Base-by-base conservation (phyloP, 2,113 vertebrate species). In the Anthoscopus minutus region DNA sequence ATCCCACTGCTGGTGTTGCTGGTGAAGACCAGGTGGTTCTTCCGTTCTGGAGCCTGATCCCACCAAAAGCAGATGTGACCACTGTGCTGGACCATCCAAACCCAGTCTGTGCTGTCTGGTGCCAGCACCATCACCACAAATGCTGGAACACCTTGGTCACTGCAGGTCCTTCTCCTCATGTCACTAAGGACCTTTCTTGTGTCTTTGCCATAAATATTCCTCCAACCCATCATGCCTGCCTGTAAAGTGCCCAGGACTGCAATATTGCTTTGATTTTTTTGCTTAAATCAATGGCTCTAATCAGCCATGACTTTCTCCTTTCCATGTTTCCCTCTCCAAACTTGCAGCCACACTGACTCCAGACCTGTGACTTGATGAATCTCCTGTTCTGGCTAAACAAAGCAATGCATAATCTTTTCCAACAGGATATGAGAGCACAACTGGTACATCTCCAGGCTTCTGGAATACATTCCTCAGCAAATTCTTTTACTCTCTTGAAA, bases 401-500 rank as follows among this genome's bases (percentile, higher is more conserved):
- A 83, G n/a, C 58, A 37, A 81, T 40, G 31, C 11, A 50, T 54
- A 37, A 74, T 30, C 45, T 70, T 92, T 85, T 57, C 67, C 86
- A 82, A 66, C 54, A 79, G 89, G 81, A 81, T 79, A 6, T 51
- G 54, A 89, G 13, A 77, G 44, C 60, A 35, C 35, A 38, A 93
- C 33, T 47, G 37, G 13, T 66, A 16, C 28, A 58, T 50, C 48
- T 91, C 78, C 78, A 44, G 60, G n/a, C 57, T 91, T 72, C 76
- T 92, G 66, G 77, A 95, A 72, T 35, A 79, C 47, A n/a, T 21
- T 79, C 13, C 71, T 92, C 89, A 88, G 58, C 66, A 92, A 91
- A 85, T 86, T 80, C 62, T 50, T 87, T 67, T 3, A 57, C 27
- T 64, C 45, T 14, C n/a, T 80, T 47, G 35, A 35, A 73, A 91